Evolutionary conservation across 2,888 invertebrate species (phyloP), one percentile per base, ranked within the genome.

Genomic region (Polia nebulosa): DNA sequence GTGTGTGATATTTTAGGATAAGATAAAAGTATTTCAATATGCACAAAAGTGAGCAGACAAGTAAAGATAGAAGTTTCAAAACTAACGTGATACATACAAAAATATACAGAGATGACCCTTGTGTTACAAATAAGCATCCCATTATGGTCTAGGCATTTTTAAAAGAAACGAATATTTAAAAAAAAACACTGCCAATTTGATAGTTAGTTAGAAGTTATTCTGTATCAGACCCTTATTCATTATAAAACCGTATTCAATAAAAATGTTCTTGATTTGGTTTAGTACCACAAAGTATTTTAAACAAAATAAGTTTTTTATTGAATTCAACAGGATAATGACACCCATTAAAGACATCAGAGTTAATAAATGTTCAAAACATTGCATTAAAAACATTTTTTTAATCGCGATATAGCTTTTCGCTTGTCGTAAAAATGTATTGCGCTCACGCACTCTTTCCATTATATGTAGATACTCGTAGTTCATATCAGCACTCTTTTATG

Each of bases 361-460:
- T 57, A 67, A 63, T 61, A 57, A 68, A 67, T 67, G 49, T 51
- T 39, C 41, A 47, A 72, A 72, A 72, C 17, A 29, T 32, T 77
- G 34, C 47, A 73, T 69, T 65, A 59, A 73, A 61, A 73, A 56
- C 22, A 61, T 60, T 69, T 9, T 41, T 63, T 65, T 55, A 59
- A 52, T 44, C 53, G 63, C 49, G 15, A 53, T 63, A 76, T 29
- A 22, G 34, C 27, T 62, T 69, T 70, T 64, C 20, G 45, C 41
- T 47, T 59, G 52, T 72, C 76, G 71, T 75, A 58, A 74, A 72
- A 59, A 29, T 45, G 32, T 51, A 47, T 63, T 75, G 76, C 73
- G 60, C 57, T 63, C 53, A 60, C 65, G 70, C 75, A 78, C 71
- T 57, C 53, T 51, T 64, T 61, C 20, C 47, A 22, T 22, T 71